A percentile compares a stretch with the other conserved stretches of the same genome.
These are phyloP conservation scores for Heteronetta atricapilla DNA, from an alignment of 2,113 vertebrate species.

Conservation along the genomic window DNA sequence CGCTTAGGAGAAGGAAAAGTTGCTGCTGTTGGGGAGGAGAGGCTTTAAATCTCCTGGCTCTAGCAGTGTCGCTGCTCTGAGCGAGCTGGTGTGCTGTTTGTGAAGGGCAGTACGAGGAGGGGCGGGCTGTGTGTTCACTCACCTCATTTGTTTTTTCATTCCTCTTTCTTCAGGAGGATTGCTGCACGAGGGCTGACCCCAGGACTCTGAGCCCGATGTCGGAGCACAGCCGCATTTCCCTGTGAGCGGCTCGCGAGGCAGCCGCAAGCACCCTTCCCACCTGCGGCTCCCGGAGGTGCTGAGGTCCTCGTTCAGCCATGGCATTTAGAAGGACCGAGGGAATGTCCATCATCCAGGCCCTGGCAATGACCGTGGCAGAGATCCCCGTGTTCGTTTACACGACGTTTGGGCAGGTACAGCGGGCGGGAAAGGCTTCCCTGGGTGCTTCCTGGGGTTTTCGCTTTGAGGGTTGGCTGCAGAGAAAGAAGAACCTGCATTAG, in stretches of 20 bases:
- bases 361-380: slow-evolving; percentile 98
- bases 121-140: not conserved
- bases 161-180: not conserved
- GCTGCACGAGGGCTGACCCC: not conserved
- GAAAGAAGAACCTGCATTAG: not conserved
- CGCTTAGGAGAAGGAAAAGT: not conserved
- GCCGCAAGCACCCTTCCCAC: not conserved
- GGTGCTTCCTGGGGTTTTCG: not conserved
- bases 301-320: slow-evolving; percentile 71
- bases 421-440: not conserved
- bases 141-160: not conserved
- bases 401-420: slow-evolving; percentile 92
- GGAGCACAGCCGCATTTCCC: not conserved
- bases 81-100: not conserved
- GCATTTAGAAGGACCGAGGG: slow-evolving; percentile 87
- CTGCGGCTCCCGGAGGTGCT: not conserved
- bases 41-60: not conserved
- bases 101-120: not conserved
- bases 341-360: slow-evolving; percentile 92
- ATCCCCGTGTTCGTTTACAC: slow-evolving; percentile 97
- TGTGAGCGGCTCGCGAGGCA: not conserved
- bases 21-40: not conserved
- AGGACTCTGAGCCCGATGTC: not conserved
- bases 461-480: not conserved
- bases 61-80: not conserved